Base-by-base conservation (phyloP, 1,140 invertebrate species). In the Telenomus remus region DNA sequence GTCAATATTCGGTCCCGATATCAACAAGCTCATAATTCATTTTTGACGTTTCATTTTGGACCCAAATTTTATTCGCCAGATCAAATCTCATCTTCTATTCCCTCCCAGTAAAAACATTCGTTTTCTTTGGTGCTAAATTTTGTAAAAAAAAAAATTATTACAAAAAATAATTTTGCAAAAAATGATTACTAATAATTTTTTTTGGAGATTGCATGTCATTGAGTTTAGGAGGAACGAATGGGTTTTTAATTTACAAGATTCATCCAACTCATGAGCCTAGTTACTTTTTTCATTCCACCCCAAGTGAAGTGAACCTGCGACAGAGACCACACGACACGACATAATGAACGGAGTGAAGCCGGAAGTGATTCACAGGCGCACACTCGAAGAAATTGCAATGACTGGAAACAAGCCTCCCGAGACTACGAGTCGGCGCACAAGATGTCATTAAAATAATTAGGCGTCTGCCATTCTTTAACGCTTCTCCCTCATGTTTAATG, bases 361-460 rank as follows among this genome's bases (percentile, higher is more conserved):
- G 51, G 59, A 53, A 59, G 60, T 63, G 46, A 74, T 60, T 74
- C 50, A 37, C 44, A 51, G 51, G 27, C 50, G 35, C 14, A 39
- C 56, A 61, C 56, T 74, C 46, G 59, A 54, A 74, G 56, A 63
- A 74, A 74, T 63, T 61, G 57, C 63, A 61, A 68, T 68, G 71
- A 43, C 61, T 34, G 57, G 61, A 60, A 65, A 61, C 34, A 55
- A 65, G 61, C 37, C 54, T 59, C 33, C 16, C 34, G 57, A 59
- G 39, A 64, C 50, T 49, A 43, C 19, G 64, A 44, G 53, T 42
- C 39, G 16, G 27, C 43, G 46, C 50, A 69, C 14, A 70, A 69
- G 65, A 76, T 70, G 60, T 76, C 73, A 76, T 76, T 69, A 76
- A 76, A 69, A 75, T 75, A 75, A 75, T 75, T 64, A 75, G 72